These are phyloP conservation scores for Cebus imitator DNA, from an alignment of 2,113 vertebrate genomes.

Conservation along the genomic window DNA sequence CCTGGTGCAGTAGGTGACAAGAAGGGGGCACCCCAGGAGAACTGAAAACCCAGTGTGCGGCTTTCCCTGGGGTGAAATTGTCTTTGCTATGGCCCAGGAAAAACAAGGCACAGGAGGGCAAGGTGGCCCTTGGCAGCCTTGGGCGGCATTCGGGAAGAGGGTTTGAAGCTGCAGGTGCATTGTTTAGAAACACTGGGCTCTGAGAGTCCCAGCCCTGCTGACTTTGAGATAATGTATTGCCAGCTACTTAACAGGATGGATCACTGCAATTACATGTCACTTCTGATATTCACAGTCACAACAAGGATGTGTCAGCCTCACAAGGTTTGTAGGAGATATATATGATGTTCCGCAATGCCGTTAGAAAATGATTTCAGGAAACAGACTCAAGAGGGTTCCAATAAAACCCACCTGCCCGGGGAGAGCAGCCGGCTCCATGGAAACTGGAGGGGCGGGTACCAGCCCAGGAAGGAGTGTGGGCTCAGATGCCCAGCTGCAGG, in stretches of 20 bases:
- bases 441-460: neutral
- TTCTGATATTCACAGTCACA: constrained; percentile 83
- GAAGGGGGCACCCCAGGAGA: neutral
- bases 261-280: constrained; percentile 80
- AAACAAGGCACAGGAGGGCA: rapidly evolving
- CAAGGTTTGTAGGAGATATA: constrained; percentile 80
- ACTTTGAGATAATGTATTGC: constrained; percentile 74
- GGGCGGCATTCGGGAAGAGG: rapidly evolving
- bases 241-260: constrained; percentile 78
- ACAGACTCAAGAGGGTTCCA: constrained; percentile 58
- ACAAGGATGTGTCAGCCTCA: constrained; percentile 81
- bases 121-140: neutral
- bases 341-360: constrained; percentile 41
- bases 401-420: constrained; percentile 61
- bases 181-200: constrained; percentile 62
- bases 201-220: constrained; percentile 53
- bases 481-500: neutral
- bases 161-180: neutral
- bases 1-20: rapidly evolving
- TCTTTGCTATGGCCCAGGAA: neutral
- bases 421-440: neutral
- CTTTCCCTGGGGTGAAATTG: neutral
- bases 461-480: neutral
- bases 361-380: constrained; percentile 58
- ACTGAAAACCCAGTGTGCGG: neutral